Evolutionary conservation across 1,140 invertebrate genomes (phyloP), one percentile per base, ranked within the genome.

Genomic region (Drosophila nebulosa): DNA sequence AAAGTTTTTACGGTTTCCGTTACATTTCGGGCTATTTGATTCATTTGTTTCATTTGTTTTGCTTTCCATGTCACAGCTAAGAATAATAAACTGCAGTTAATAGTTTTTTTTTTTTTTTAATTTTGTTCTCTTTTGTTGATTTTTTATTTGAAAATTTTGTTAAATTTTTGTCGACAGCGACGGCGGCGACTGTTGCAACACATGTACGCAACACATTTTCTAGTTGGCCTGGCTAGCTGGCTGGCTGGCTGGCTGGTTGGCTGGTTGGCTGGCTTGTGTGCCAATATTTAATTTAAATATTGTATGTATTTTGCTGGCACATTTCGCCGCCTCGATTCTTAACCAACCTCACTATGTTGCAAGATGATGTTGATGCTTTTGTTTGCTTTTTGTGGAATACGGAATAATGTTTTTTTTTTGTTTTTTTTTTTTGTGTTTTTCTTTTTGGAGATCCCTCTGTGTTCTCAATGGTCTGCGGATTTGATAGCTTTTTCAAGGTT

Each of bases 251-350:
- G 18, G 10, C 6, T 9, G 21, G 4, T 12, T 51, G 50, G 2
- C 36, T 16, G 9, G 21, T 1, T 7, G 21, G 21, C 50, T 51
- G 10, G 2, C 60, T 46, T 69, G 78, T 88, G 78, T 86, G 81
- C 81, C 72, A 88, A 81, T 86, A 86, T 86, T 88, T 86, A 86
- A 88, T 86, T 86, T 81, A 86, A 86, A 86, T 86, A 86, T 86
- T 86, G 77, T 74, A 61, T 46, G 16, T 46, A 21, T 46, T 46
- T 46, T 14, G 39, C 39, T 42, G 39, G 39, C 39, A 42, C 14
- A 42, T 74, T 72, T 73, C 53, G 70, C 69, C 35, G 57, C 71
- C 42, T 58, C 53, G 58, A 64, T 86, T 81, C 81, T 86, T 86
- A 86, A 86, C 81, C 81, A 88, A 70, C 81, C 83, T 81, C 83